phyloP scores from a whole-genome alignment of 2,888 invertebrate species.

The Villa cingulata region DNA sequence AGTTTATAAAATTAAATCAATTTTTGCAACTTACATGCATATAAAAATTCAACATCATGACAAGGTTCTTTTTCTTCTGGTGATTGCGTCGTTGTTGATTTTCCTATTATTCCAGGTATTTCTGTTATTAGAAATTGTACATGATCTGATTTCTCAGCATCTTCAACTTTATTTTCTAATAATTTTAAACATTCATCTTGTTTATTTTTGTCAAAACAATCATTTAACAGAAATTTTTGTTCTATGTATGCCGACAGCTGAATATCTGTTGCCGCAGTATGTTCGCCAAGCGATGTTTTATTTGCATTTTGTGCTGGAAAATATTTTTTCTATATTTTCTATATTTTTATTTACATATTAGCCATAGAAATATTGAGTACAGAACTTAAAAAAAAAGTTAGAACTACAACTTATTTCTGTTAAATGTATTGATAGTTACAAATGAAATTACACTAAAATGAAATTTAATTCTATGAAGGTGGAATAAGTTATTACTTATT shows the following conservation, averaged over 20 bases:
- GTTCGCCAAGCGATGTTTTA: too few species aligned
- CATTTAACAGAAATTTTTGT: neutral
- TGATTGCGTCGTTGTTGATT: slow-evolving; percentile 45
- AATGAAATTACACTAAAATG: too few species aligned
- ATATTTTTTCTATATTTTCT: too few species aligned
- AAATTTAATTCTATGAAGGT: too few species aligned
- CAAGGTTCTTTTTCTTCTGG: slow-evolving; percentile 28
- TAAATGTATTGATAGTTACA: too few species aligned
- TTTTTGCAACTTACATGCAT: slow-evolving; percentile 31
- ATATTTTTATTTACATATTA: too few species aligned
- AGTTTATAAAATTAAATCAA: too few species aligned
- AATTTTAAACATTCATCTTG: slow-evolving; percentile 26
- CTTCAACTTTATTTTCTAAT: slow-evolving; percentile 34
- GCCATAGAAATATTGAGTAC: too few species aligned
- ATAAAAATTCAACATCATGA: slow-evolving; percentile 34
- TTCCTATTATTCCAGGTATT: slow-evolving; percentile 40
- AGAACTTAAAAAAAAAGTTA: too few species aligned
- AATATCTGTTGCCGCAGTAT: neutral
- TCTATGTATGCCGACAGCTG: slow-evolving; percentile 2
- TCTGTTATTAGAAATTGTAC: slow-evolving; percentile 87
- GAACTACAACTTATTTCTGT: too few species aligned
- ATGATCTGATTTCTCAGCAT: slow-evolving; percentile 55
- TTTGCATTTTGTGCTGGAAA: too few species aligned
- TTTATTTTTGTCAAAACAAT: slow-evolving; percentile 10
- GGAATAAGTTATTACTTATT: too few species aligned